A percentile compares a stretch with the other conserved stretches of the same genome.
These are phyloP conservation scores for Penaeus vannamei DNA, from an alignment of 1,140 invertebrate species.

Conservation along the genomic window DNA sequence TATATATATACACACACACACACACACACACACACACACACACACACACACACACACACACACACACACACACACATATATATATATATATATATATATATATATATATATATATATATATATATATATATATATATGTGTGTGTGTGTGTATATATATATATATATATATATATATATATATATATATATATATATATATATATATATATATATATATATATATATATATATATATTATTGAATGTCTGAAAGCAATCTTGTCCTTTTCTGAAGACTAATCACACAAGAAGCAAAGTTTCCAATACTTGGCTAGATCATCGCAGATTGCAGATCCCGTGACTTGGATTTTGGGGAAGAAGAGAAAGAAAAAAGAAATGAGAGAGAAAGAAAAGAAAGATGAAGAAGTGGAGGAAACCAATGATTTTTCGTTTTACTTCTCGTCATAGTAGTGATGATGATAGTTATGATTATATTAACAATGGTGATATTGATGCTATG, in stretches of 20 bases:
- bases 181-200: conserved; percentile 23
- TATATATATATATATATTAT: not conserved
- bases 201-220: conserved; percentile 6
- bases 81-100: conserved; percentile 34
- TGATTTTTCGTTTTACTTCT: not conserved
- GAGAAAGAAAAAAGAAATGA: not conserved
- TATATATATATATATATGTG: not conserved
- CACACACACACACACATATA: conserved; percentile 4
- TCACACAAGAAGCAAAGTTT: too few relatives aligned
- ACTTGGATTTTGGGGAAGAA: not conserved
- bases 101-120: conserved; percentile 37
- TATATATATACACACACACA: too few relatives aligned
- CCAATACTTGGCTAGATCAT: too few relatives aligned
- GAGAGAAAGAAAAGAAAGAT: not conserved
- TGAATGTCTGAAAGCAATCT: too few relatives aligned
- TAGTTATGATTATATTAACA: too few relatives aligned
- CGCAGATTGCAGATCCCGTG: too few relatives aligned
- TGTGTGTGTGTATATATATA: conserved; percentile 9
- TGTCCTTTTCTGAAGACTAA: too few relatives aligned
- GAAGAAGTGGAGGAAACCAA: not conserved
- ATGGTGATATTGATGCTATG: too few relatives aligned
- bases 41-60: too few relatives aligned
- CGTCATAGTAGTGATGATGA: too few relatives aligned
- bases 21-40: not conserved
- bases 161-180: conserved; percentile 20